These are phyloP conservation scores for Piaya cayana DNA, from an alignment of 2,113 vertebrate species.

Conservation along the genomic window DNA sequence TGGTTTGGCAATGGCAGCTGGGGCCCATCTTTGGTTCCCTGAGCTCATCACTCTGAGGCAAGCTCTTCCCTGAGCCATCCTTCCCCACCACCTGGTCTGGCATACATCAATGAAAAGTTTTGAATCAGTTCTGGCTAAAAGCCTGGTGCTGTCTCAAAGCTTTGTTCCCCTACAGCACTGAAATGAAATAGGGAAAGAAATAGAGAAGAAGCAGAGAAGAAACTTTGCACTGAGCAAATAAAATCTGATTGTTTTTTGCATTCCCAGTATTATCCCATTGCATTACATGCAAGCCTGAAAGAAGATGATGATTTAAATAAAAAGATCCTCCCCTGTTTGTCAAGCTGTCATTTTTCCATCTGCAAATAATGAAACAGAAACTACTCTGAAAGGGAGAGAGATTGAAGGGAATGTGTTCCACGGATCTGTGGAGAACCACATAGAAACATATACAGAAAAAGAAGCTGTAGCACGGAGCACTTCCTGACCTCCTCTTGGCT, in stretches of 20 bases:
- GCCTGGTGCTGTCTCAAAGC: not conserved
- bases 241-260: constrained; percentile 34
- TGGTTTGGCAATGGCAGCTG: not conserved
- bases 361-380: constrained; percentile 69
- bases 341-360: constrained; percentile 67
- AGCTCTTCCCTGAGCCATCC: not conserved
- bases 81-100: not conserved
- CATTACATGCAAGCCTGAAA: constrained; percentile 47
- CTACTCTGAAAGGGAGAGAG: constrained; percentile 47
- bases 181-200: not conserved
- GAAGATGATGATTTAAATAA: constrained; percentile 56
- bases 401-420: constrained; percentile 61
- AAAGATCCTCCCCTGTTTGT: constrained; percentile 59
- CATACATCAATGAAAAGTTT: not conserved
- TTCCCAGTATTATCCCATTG: constrained; percentile 53
- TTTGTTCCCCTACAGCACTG: not conserved
- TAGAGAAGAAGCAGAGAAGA: not conserved
- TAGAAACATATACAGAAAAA: constrained; percentile 70
- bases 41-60: not conserved
- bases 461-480: constrained; percentile 61
- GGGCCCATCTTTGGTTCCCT: not conserved
- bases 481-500: constrained; percentile 71
- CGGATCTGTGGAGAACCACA: constrained; percentile 66
- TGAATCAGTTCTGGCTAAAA: not conserved
- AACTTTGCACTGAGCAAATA: not conserved